Percentiles rank a stretch among this genome's conserved stretches.
Evolutionary conservation across 2,113 vertebrate species (phyloP).

Genomic region (Paramormyrops kingsleyae): DNA sequence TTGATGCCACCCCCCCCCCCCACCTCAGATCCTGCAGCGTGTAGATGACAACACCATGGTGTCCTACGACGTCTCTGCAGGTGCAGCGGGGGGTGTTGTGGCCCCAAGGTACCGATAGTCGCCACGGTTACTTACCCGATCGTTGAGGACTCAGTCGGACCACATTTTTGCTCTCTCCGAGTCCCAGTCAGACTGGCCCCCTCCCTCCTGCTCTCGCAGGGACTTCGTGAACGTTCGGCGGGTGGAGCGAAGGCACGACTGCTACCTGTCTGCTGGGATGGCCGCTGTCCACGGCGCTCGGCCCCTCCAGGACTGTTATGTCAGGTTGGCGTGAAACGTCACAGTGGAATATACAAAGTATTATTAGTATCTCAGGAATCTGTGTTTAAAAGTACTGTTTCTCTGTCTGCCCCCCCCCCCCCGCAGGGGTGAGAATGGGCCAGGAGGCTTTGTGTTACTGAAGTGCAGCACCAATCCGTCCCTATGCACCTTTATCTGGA

Average conservation of each 20-base stretch:
- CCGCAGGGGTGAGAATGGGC: constrained; percentile 87
- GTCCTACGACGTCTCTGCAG: constrained; percentile 84
- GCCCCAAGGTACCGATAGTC: constrained; percentile 72
- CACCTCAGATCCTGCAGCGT: constrained; percentile 77
- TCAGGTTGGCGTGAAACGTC: constrained; percentile 67
- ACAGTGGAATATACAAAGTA: no score
- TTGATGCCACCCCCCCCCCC: background rate
- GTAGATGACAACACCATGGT: constrained; percentile 89
- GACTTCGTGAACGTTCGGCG: constrained; percentile 92
- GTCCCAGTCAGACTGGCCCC: background rate
- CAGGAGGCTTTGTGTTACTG: constrained; percentile 86
- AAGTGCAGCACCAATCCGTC: constrained; percentile 79
- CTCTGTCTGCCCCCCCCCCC: background rate
- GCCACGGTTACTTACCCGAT: background rate
- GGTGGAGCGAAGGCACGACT: constrained; percentile 80
- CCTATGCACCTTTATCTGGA: constrained; percentile 93
- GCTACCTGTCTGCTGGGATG: constrained; percentile 86
- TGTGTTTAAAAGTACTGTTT: background rate
- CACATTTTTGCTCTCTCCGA: background rate
- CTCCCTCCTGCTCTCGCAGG: constrained; percentile 55
- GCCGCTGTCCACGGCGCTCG: constrained; percentile 73
- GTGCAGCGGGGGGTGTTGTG: constrained; percentile 83
- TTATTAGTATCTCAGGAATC: background rate
- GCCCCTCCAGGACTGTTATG: constrained; percentile 72
- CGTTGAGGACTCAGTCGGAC: background rate